Base-by-base conservation (phyloP, 2,113 vertebrate species). In the Hymenochirus boettgeri region DNA sequence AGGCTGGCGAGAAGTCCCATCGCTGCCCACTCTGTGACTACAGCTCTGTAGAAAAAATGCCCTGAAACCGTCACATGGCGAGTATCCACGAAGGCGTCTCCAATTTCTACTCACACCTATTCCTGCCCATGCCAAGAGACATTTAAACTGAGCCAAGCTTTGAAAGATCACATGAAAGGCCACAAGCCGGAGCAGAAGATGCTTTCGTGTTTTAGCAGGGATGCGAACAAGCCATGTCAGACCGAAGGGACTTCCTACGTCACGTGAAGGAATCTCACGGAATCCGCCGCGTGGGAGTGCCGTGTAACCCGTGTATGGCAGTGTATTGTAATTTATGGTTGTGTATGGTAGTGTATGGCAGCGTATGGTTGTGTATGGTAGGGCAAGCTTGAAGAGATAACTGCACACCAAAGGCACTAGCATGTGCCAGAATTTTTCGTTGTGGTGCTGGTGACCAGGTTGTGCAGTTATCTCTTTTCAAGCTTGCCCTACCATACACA, bases 111-210 rank as follows among this genome's bases (percentile, higher is more conserved):
- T 72, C 80, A 0, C 11, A 79, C 83, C 57, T 99, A 91, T 15
- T 79, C 86, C 12, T 99, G 96, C 42, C 94, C 95, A 0, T 99
- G 95, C 5, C 76, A 85, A 1, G 80, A 92, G 70, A 86, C 81
- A 9, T 99, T 99, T 74, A 80, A 33, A 11, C 92, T 92, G 62
- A 96, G 92, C 81, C 89, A 90, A 54, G 78, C 83, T 4, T 88
- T 99, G 5, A 98, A 98, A 74, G 84, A 85, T 23, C 96, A 99
- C 75, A 91, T 99, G 83, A 98, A 97, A 75, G 85, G 80, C 2
- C 95, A 98, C 80, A 85, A 89, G 39, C 48, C 82, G 0, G 87
- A 88, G 54, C 80, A 80, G 0, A 69, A 81, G 62, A 73, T 73
- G 2, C 69, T 89, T 29, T 57, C 12, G 69, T 99, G 96, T 79